Conservation (phyloP, 1,140 invertebrate species). For the Episyrphus balteatus region DNA sequence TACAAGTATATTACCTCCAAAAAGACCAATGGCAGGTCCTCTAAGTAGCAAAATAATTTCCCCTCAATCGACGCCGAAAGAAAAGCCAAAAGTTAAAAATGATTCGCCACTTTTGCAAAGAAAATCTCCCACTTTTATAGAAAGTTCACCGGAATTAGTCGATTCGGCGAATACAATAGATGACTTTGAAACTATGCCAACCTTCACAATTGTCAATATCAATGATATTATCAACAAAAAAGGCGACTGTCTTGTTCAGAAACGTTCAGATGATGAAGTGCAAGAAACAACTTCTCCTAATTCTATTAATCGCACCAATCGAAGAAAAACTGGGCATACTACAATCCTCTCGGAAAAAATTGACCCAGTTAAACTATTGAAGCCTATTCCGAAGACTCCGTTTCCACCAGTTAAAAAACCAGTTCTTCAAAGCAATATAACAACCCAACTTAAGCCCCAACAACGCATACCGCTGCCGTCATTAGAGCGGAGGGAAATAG, state of each 20-base stretch:
- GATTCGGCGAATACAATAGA: slow-evolving; percentile 1
- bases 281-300: background rate
- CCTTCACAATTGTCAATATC: slow-evolving; percentile 36
- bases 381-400: too few species aligned
- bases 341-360: too few species aligned
- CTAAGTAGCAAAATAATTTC: background rate
- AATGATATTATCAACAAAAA: slow-evolving; percentile 33
- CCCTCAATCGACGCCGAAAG: background rate
- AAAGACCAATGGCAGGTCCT: background rate
- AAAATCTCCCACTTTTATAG: background rate
- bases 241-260: slow-evolving; percentile 20
- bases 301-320: background rate
- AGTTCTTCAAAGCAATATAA: too few species aligned
- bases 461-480: too few species aligned
- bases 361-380: too few species aligned
- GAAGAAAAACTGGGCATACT: background rate
- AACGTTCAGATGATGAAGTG: background rate
- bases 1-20: background rate
- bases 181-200: slow-evolving; percentile 19
- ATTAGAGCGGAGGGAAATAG: too few species aligned
- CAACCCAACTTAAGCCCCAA: too few species aligned
- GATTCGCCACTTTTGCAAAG: background rate
- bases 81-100: background rate
- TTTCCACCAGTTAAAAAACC: too few species aligned
- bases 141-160: background rate